Base-by-base conservation (phyloP, 1,140 invertebrate genomes). In the Delia radicum region DNA sequence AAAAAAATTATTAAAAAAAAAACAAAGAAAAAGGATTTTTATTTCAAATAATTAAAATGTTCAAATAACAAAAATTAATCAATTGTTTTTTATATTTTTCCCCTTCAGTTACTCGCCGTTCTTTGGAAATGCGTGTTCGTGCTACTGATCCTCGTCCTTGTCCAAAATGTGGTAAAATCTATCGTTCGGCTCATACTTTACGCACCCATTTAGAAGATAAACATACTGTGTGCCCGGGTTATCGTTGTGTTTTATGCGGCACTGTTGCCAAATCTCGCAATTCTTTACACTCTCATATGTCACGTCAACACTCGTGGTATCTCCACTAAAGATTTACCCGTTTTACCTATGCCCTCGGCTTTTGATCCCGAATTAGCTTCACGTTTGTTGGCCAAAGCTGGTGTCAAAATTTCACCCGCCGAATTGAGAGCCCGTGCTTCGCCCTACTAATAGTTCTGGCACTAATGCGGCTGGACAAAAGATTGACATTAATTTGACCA, bases 121-220 rank as follows among this genome's bases (percentile, higher is more conserved):
- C 93, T 15, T 87, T 95, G 81, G 94, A 96, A 80, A 91, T 95
- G 89, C 89, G 95, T 79, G 94, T 97, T 15, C 89, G 95, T 78
- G 95, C 95, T 0, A 97, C 95, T 15, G 95, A 97, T 88, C 95
- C 95, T 0, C 88, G 95, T 28, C 95, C 95, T 0, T 97, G 95
- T 87, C 95, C 95, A 8, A 95, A 96, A 85, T 96, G 95, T 85
- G 94, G 95, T 2, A 97, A 97, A 87, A 96, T 96, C 82, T 96
- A 97, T 85, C 89, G 95, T 27, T 95, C 94, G 5, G 95, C 95
- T 2, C 95, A 96, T 83, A 96, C 95, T 0, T 88, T 96, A 75
- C 89, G 95, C 63, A 96, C 95, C 4, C 95, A 96, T 87, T 88
- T 96, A 74, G 95, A 96, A 86, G 95, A 96, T 84, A 96, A 96